Evolutionary conservation across 2,888 invertebrate genomes (phyloP), one percentile per base, ranked within the genome.

Genomic region (Scelioninae gen. 2): DNA sequence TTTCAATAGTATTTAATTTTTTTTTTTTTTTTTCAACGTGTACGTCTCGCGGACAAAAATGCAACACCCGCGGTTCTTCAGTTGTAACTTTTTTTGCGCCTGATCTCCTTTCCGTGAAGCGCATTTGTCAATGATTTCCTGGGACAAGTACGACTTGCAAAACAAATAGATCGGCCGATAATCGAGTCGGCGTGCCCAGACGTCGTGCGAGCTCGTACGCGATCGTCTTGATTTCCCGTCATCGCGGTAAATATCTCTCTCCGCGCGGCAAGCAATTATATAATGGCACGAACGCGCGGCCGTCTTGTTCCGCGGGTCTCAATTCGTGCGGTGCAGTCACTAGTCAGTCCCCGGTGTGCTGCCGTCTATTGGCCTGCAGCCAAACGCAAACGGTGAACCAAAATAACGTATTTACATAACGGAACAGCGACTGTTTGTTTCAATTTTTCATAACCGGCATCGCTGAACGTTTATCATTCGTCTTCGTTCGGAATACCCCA

Each of bases 331-430:
- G 76, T 80, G 82, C n/a, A n/a, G n/a, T n/a, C n/a, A n/a, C n/a
- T 79, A 79, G 80, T 79, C 80, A 81, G 84, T 81, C 79, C 79
- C 83, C 81, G 80, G 80, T 80, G 76, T 78, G 74, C 74, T 78
- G 74, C 74, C 57, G 69, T 69, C 61, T 31, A 39, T 69, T 83
- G 85, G 85, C 85, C 41, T 28, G 16, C 39, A 55, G 84, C 85
- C 85, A 85, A 85, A 82, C 76, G 79, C 81, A 74, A 81, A 82
- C 78, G 76, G 77, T 78, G 78, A 77, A 80, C 83, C 79, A 78
- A 81, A 68, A 85, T 85, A 85, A 85, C 80, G 78, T 73, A 82
- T 85, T 85, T 85, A 85, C 82, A 81, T 84, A 85, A 85, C 81
- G 69, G 68, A 70, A 74, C 63, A 68, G 72, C 73, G 76, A 64